phyloP scores from a whole-genome alignment of 2,113 vertebrate genomes.

The Mus spicilegus region DNA sequence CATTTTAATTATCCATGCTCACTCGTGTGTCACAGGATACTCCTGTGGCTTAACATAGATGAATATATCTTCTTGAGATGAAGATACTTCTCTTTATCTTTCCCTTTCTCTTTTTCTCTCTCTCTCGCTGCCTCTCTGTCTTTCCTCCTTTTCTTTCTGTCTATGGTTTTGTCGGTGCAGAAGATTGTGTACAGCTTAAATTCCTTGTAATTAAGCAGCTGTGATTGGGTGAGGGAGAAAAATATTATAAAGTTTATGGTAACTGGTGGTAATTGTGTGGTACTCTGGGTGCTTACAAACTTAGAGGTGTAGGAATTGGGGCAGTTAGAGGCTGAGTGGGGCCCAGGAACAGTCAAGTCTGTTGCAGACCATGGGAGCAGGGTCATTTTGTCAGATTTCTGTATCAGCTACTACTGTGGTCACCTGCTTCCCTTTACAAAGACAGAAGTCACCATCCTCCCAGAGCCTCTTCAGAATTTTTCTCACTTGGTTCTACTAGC shows the following conservation, averaged over 20 bases:
- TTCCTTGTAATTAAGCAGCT: constrained; percentile 81
- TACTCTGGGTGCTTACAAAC: neutral
- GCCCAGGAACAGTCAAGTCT: neutral
- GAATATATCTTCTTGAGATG: neutral
- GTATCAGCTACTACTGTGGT: neutral
- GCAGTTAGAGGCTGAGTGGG: neutral
- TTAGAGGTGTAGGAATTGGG: neutral
- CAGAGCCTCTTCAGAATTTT: neutral
- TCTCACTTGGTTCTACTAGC: neutral
- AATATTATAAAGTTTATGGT: neutral
- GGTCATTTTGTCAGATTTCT: neutral
- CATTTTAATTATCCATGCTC: neutral
- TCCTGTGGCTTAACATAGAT: neutral
- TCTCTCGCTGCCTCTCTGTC: neutral
- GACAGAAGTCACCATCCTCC: neutral
- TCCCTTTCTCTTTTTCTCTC: neutral
- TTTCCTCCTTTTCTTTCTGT: constrained; percentile 55
- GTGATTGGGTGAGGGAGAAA: neutral
- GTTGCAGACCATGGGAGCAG: neutral
- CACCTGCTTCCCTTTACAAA: neutral
- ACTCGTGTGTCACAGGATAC: neutral
- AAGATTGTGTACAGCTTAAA: constrained; percentile 80
- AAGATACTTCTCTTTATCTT: neutral
- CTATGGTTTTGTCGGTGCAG: constrained; percentile 74
- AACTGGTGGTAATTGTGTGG: neutral